Conservation (phyloP, 2,113 vertebrate species). For the Eidolon helvum region DNA sequence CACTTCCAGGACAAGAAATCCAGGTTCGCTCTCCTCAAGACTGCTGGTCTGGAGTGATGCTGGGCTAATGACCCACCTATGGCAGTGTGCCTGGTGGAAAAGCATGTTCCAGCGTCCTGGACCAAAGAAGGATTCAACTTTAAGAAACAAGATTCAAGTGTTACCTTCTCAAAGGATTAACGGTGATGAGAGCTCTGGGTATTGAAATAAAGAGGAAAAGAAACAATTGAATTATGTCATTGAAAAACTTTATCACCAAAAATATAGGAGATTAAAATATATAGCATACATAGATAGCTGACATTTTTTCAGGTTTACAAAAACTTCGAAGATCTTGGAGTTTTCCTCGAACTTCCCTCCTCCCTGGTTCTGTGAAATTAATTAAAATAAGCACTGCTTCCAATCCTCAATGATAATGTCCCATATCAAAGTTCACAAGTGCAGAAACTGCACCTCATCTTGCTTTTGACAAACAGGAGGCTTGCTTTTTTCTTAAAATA, state of each 20-base stretch:
- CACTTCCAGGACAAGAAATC: neutral
- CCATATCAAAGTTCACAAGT: neutral
- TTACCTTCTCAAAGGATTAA: neutral
- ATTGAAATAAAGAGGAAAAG: neutral
- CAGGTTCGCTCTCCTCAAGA: neutral
- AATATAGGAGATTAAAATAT: neutral
- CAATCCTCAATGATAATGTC: neutral
- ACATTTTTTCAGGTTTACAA: neutral
- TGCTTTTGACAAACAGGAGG: neutral
- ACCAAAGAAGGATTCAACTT: neutral
- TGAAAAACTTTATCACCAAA: neutral
- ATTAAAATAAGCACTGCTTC: neutral
- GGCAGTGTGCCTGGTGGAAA: neutral
- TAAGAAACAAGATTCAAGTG: neutral
- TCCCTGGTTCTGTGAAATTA: neutral
- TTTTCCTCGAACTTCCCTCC: neutral
- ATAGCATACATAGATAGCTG: neutral
- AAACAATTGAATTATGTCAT: neutral
- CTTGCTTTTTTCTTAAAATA: neutral
- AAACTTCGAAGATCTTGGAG: neutral
- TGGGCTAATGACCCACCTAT: neutral
- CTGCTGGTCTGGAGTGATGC: neutral
- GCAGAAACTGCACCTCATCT: neutral
- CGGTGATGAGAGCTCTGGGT: neutral
- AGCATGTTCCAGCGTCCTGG: neutral